These are phyloP conservation scores for Mormyrus hasselquistii DNA, from an alignment of 2,797 vertebrate species.

Conservation along the genomic window DNA sequence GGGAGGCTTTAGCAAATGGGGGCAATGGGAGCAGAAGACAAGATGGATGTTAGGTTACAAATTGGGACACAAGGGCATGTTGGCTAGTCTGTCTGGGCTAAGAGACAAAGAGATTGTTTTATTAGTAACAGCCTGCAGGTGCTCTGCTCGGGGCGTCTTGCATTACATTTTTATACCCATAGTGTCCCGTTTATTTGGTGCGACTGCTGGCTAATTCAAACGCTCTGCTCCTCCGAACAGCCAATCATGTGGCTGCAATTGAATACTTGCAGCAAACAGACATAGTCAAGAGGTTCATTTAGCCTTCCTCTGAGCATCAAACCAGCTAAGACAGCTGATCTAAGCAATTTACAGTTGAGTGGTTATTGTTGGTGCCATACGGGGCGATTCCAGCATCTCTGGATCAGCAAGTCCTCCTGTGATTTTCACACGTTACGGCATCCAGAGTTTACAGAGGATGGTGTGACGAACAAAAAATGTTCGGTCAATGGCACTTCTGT, in stretches of 20 bases:
- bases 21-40: neutral
- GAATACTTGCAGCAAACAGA: neutral
- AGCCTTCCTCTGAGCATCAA: neutral
- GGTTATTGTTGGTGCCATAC: neutral
- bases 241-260: neutral
- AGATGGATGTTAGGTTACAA: neutral
- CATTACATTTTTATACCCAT: neutral
- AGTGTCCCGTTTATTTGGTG: neutral
- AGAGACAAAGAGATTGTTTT: conserved; percentile 7
- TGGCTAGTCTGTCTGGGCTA: neutral
- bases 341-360: neutral
- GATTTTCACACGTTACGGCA: neutral
- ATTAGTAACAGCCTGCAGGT: conserved; percentile 1
- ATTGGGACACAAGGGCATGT: neutral
- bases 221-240: neutral
- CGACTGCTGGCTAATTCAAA: neutral
- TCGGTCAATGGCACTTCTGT: neutral
- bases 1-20: neutral
- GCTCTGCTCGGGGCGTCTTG: neutral
- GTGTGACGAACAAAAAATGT: neutral
- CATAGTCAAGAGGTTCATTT: neutral
- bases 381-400: neutral
- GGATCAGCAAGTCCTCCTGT: neutral
- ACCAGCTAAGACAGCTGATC: neutral
- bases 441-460: neutral